These are phyloP conservation scores for Tachycineta bicolor DNA, from an alignment of 2,113 vertebrate species.

Conservation along the genomic window DNA sequence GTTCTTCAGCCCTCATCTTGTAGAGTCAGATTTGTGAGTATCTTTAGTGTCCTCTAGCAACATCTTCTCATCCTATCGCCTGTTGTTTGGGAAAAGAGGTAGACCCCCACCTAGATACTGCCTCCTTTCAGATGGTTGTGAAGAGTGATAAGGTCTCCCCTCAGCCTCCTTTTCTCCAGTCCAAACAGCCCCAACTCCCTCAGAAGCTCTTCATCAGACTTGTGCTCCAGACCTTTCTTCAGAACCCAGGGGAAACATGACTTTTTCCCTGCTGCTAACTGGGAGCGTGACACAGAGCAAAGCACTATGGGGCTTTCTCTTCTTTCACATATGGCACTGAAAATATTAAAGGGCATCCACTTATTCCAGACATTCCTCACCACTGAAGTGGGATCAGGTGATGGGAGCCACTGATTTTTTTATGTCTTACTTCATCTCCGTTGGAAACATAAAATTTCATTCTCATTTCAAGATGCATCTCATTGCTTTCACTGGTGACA, in stretches of 20 bases:
- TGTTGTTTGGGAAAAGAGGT: not conserved
- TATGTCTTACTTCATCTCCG: not conserved
- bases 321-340: not conserved
- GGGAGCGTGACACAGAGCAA: not conserved
- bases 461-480: not conserved
- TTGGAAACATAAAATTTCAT: not conserved
- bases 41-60: no score
- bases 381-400: not conserved
- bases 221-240: not conserved
- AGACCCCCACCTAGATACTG: accelerated
- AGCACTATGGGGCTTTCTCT: not conserved
- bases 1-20: no score
- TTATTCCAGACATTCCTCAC: not conserved
- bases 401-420: not conserved
- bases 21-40: no score
- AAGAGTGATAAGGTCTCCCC: not conserved
- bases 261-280: not conserved
- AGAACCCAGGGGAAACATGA: not conserved
- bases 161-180: not conserved
- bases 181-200: not conserved
- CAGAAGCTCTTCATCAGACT: not conserved
- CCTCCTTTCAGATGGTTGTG: not conserved
- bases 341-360: not conserved
- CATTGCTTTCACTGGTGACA: not conserved
- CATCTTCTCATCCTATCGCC: not conserved